Evolutionary conservation across 2,888 invertebrate species (phyloP).

Genomic region (Eucera pruinosa): DNA sequence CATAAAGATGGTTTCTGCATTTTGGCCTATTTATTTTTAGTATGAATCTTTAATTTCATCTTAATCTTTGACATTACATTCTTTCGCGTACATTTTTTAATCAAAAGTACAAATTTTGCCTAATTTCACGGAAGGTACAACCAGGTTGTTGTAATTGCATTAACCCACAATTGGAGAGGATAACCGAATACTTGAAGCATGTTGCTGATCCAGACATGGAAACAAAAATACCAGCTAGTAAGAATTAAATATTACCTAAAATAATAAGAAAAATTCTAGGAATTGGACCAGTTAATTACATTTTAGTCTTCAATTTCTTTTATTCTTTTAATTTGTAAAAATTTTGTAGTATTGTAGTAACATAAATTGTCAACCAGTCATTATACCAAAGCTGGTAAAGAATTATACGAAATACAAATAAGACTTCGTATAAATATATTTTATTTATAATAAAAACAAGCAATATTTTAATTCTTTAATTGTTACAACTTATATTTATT

Average conservation of each 20-base stretch:
- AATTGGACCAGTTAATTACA: background rate
- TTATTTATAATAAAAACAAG: no score
- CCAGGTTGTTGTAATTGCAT: conserved; percentile 42
- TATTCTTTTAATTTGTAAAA: no score
- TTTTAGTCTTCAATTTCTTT: no score
- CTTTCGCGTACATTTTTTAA: background rate
- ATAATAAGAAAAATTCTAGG: background rate
- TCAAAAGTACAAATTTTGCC: conserved; percentile 10
- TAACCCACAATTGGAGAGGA: conserved; percentile 69
- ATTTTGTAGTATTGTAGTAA: no score
- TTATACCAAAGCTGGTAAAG: no score
- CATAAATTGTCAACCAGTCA: no score
- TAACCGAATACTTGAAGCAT: conserved; percentile 73
- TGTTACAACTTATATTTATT: no score
- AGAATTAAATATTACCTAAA: background rate
- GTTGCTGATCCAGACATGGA: conserved; percentile 54
- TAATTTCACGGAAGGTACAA: conserved; percentile 58
- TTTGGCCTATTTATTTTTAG: conserved; percentile 75
- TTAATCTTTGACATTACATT: background rate
- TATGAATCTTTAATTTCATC: conserved; percentile 34
- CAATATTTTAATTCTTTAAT: no score
- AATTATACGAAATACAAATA: no score
- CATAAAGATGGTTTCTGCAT: conserved; percentile 76
- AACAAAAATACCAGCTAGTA: conserved; percentile 72
- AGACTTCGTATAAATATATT: no score